These are phyloP conservation scores for Ranitomeya variabilis DNA, from an alignment of 2,113 vertebrate species.

Conservation along the genomic window DNA sequence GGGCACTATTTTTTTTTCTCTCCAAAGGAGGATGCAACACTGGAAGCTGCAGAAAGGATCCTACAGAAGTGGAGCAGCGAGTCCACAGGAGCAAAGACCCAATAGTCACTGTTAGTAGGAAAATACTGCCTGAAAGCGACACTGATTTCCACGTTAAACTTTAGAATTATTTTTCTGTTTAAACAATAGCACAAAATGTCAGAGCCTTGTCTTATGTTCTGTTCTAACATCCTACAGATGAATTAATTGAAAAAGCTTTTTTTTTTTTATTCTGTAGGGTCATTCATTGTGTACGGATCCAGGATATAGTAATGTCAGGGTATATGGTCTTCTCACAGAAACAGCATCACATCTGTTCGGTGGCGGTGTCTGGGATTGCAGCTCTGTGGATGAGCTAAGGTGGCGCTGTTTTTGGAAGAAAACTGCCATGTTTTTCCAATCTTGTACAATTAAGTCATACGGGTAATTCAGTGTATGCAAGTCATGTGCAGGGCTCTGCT, in stretches of 20 bases:
- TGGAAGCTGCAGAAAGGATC: constrained; percentile 83
- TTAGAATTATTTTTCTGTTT: background rate
- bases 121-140: background rate
- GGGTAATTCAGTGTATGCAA: too few species aligned
- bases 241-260: background rate
- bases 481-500: too few species aligned
- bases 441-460: too few species aligned
- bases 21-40: constrained; percentile 82
- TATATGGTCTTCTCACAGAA: too few species aligned
- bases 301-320: too few species aligned
- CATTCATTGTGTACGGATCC: too few species aligned
- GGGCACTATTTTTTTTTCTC: constrained; percentile 34
- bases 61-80: constrained; percentile 77
- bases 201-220: background rate
- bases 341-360: too few species aligned
- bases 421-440: too few species aligned
- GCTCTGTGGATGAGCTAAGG: too few species aligned
- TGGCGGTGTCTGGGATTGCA: too few species aligned
- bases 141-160: background rate
- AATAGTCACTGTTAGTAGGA: background rate
- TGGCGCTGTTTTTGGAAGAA: too few species aligned
- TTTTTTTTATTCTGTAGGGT: background rate
- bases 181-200: background rate
- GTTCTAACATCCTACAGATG: background rate
- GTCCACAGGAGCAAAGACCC: background rate